These are phyloP conservation scores for Orthosia gracilis DNA, from an alignment of 2,888 invertebrate genomes.

Conservation along the genomic window DNA sequence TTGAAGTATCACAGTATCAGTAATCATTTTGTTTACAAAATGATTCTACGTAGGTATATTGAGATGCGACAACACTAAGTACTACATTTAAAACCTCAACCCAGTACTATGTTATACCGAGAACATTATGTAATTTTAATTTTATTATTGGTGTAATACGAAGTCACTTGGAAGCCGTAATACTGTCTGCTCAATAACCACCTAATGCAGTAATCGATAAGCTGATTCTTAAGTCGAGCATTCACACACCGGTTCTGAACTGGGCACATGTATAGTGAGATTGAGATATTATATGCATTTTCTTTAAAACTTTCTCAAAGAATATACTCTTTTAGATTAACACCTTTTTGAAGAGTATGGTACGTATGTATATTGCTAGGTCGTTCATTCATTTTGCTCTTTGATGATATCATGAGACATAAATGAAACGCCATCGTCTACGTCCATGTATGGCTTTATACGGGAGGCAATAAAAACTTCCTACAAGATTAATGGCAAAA, in stretches of 20 bases:
- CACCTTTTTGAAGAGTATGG: too few species aligned
- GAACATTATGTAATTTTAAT: slow-evolving; percentile 26
- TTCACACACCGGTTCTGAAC: slow-evolving; percentile 22
- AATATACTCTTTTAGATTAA: too few species aligned
- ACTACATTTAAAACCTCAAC: slow-evolving; percentile 1
- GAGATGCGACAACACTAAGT: not conserved
- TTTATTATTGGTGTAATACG: slow-evolving; percentile 48
- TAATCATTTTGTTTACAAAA: not conserved
- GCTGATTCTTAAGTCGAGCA: slow-evolving; percentile 40
- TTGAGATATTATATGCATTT: not conserved
- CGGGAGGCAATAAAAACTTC: slow-evolving; percentile 27
- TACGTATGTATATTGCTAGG: not conserved
- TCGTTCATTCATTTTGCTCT: not conserved
- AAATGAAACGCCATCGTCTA: slow-evolving; percentile 3
- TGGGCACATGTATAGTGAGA: not conserved
- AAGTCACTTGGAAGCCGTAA: slow-evolving; percentile 65
- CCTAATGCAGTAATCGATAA: slow-evolving; percentile 67
- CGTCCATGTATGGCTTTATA: slow-evolving; percentile 6
- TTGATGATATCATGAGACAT: not conserved
- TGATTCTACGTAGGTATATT: not conserved
- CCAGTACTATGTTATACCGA: not conserved
- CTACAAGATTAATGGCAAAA: slow-evolving; percentile 24
- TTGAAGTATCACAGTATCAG: too few species aligned
- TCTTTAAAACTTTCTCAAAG: not conserved
- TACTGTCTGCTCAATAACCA: slow-evolving; percentile 54